Base-by-base conservation (phyloP, 2,888 invertebrate genomes). In the Acrocera orbiculus region DNA sequence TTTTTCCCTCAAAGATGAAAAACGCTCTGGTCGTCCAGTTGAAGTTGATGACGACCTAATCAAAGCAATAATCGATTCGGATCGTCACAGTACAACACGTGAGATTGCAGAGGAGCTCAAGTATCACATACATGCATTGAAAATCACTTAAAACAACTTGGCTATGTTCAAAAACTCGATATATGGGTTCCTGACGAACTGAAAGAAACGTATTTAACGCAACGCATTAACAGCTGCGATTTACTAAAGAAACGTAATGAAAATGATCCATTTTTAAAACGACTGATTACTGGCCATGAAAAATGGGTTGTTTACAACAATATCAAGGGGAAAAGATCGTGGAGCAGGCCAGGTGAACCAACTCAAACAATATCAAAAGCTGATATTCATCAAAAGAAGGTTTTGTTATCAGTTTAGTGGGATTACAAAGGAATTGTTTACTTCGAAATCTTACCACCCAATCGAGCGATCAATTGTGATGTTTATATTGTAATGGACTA, bases 41-140 rank as follows among this genome's bases (percentile, higher is more conserved):
- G 32, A 32, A 32, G 32, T 38, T 35, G 28, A 32, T 32, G 37
- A 34, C 17, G 24, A 35, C 20, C 16, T 35, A 28, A 38, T 35
- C 11, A 35, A 38, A 17, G 32, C 32, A 24, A 24, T 38, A 32
- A 28, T 36, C 25, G 28, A 38, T 14, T 38, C 19, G 19, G 19
- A 35, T 24, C 29, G 20, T 35, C 19, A 28, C 30, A 25, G 15
- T n/a, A 30, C 29, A 14, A 15, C 11, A 15, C 32, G 37, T 24
- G 22, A 34, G 30, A 34, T 30, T 30, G 26, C 26, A 30, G 30
- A 37, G 7, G 33, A 16, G 17, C 17, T 29, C 13, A 29, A 17
- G 17, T 17, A n/a, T 17, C 29, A 29, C 20, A 5, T 29, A 17
- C 20, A 29, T 20, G 11, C 9, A 17, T 29, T 29, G 10, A 20